Conservation (phyloP, 2,888 invertebrate genomes). For the Molorchus minor region DNA sequence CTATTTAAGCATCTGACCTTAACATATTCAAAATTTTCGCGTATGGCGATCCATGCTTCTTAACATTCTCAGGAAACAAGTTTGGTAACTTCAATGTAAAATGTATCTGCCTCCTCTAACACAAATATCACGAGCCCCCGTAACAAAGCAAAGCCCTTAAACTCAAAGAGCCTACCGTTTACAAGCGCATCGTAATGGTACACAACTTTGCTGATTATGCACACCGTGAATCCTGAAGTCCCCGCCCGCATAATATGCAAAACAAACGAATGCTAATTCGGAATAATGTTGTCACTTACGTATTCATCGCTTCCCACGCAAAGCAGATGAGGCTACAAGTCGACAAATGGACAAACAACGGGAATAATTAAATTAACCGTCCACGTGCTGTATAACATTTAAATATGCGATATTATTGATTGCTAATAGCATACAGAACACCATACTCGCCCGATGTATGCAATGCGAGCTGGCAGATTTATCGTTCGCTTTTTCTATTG, state of each 20-base stretch:
- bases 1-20: too few species aligned
- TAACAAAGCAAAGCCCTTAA: too few species aligned
- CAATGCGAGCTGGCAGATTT: neutral
- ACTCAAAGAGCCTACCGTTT: neutral
- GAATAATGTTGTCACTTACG: constrained; percentile 18
- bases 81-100: too few species aligned
- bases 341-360: constrained; percentile 31
- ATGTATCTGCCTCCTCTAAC: too few species aligned
- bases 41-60: too few species aligned
- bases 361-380: constrained; percentile 40
- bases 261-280: constrained; percentile 12
- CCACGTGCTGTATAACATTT: constrained; percentile 31
- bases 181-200: neutral
- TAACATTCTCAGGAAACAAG: too few species aligned
- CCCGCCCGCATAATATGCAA: neutral
- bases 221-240: neutral
- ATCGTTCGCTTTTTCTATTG: neutral
- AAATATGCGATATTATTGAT: constrained; percentile 26
- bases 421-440: constrained; percentile 3
- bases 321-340: constrained; percentile 34
- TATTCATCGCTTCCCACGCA: constrained; percentile 30
- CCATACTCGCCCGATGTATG: constrained; percentile 10
- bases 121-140: too few species aligned
- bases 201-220: neutral
- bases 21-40: too few species aligned